Conservation (phyloP, 1,140 invertebrate genomes). For the Stegodyphus dumicola region DNA sequence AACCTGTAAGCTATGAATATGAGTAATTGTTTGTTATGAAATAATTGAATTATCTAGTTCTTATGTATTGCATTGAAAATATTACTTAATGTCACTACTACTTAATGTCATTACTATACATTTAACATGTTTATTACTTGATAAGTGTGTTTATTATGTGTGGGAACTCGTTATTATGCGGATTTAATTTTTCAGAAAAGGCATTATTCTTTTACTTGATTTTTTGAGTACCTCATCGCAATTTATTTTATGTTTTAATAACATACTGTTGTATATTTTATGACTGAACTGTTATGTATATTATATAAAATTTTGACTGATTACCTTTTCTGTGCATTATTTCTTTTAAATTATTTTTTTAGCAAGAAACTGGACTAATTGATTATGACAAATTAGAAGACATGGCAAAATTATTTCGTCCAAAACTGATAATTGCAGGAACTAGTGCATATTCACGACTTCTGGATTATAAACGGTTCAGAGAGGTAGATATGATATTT, state of each 20-base stretch:
- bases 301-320: neutral
- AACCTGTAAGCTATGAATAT: too few relatives aligned
- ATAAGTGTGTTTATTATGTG: too few relatives aligned
- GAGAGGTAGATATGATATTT: constrained; percentile 65
- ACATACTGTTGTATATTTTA: neutral
- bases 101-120: too few relatives aligned
- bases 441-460: constrained; percentile 76
- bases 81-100: too few relatives aligned
- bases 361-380: constrained; percentile 88
- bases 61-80: too few relatives aligned
- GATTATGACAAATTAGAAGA: constrained; percentile 90
- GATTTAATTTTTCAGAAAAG: too few relatives aligned
- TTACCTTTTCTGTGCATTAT: neutral
- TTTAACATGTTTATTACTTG: too few relatives aligned
- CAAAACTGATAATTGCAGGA: constrained; percentile 90
- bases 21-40: too few relatives aligned
- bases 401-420: constrained; percentile 87
- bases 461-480: constrained; percentile 75
- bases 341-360: constrained; percentile 65
- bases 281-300: neutral
- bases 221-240: neutral
- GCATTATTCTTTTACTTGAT: too few relatives aligned
- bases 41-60: too few relatives aligned
- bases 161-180: too few relatives aligned
- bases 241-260: neutral